A percentile compares a stretch with the other conserved stretches of the same genome.
Conservation (phyloP, 2,113 vertebrate genomes). For the Ptyas mucosa region DNA sequence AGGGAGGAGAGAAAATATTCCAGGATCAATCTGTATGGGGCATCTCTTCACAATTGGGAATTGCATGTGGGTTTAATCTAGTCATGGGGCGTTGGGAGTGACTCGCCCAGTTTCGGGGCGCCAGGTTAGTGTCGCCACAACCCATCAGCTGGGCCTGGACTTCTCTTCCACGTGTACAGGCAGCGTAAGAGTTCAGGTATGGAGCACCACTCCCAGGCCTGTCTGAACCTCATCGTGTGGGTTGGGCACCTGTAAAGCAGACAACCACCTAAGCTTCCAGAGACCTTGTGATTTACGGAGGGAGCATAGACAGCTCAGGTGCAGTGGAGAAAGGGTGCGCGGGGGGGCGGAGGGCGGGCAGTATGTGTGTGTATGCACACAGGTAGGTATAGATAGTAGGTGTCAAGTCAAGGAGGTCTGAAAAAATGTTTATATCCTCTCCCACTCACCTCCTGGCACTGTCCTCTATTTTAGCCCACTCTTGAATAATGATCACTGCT, state of each 20-base stretch:
- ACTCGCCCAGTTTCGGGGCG: slow-evolving; percentile 22
- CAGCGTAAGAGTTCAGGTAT: slow-evolving; percentile 26
- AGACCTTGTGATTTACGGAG: background rate
- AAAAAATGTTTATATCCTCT: background rate
- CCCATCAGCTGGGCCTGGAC: slow-evolving; percentile 15
- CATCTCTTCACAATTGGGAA: background rate
- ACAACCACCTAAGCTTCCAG: background rate
- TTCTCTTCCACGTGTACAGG: slow-evolving; percentile 11
- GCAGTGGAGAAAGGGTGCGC: background rate
- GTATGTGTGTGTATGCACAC: background rate
- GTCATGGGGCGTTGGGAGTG: slow-evolving; percentile 7
- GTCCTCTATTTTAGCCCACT: too few relatives aligned
- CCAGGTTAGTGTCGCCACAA: slow-evolving; percentile 1
- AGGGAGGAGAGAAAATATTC: background rate
- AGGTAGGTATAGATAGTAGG: background rate
- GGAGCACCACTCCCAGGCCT: slow-evolving; percentile 14
- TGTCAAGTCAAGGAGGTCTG: background rate
- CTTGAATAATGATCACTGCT: background rate
- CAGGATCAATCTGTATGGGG: background rate
- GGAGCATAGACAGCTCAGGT: background rate
- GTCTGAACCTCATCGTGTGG: background rate
- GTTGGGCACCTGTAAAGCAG: background rate
- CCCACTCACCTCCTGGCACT: background rate
- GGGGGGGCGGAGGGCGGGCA: too few relatives aligned
- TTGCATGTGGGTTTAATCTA: background rate